Evolutionary conservation across 1,140 invertebrate species (phyloP), one percentile per base, ranked within the genome.

Genomic region (Pectinophora gossypiella): DNA sequence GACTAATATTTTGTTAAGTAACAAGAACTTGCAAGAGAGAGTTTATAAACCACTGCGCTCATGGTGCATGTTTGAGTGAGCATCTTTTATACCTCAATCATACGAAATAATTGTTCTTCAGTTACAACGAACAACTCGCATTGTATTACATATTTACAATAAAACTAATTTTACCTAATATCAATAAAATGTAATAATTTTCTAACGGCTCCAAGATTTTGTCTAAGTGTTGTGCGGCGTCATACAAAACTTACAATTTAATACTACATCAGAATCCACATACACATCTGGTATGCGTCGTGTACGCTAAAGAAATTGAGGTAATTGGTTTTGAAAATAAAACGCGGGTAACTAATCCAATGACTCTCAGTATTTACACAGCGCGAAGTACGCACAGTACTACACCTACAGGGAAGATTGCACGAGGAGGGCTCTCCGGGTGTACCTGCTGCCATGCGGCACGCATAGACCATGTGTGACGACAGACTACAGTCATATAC

Each of bases 241-340:
- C 62, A 54, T 69, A 72, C 54, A 67, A 64, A 68, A 72, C 72
- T 81, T 72, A 76, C 51, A 68, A 70, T 73, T 78, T 78, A 85
- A 72, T 59, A 74, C 70, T 79, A 85, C 40, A 59, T 60, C 71
- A 79, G 68, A 74, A 70, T 65, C n/a, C 65, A 69, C 68, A 71
- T 63, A 76, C 69, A 75, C 64, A 56, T 68, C 59, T 67, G 69
- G 58, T 64, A 76, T 67, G 61, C 53, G 56, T 69, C 47, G 64
- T 73, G 69, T 74, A 80, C 62, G 69, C 75, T 80, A 81, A 80
- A 78, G 80, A 86, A 74, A 76, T 80, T 85, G 83, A 86, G 83
- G 83, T 86, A 86, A 85, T 78, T 72, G 83, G 80, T 86, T 85
- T 71, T 67, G 77, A 82, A 84, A 66, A 82, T 68, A 79, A 68